Evolutionary conservation across 1,140 invertebrate genomes (phyloP), one percentile per base, ranked within the genome.

Genomic region (Achatina immaculata): DNA sequence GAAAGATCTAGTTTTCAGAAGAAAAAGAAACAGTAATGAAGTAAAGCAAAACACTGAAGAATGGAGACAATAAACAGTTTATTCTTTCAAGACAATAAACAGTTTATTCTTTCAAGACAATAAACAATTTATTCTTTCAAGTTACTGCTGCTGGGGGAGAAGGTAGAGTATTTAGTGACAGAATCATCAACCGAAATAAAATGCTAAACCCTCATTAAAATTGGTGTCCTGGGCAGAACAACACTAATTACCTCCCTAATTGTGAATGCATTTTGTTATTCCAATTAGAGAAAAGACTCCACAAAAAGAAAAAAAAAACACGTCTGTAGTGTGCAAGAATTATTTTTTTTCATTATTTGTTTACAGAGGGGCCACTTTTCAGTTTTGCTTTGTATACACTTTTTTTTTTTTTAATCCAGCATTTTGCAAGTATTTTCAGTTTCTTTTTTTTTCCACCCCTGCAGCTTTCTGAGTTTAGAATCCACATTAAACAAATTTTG

Each of bases 281-380:
- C 21, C 38, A 42, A 45, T 71, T 71, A 3, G 38, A 71, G 68
- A 71, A 45, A 24, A 71, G 68, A 31, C 42, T 71, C 68, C 38
- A 71, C 38, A 42, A 45, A 9, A 42, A 42, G n/a, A 66, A 66
- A 36, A 9, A n/a, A 45, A 71, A 45, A 21, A 7, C 38, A n/a
- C n/a, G 36, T 40, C 42, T 71, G 68, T 9, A 40, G 38, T 40
- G 42, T 42, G 38, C 24, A 34, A 40, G 1, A 21, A 40, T 4
- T n/a, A n/a, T 45, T 42, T 71, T 42, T 42, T 40, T 40, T 42
- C 19, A 24, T 74, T n/a, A 51, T 74, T 24, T 48, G 7, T 19
- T 74, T 72, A 7, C 9, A 43, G 42, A 72, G 69, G 69, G 69
- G 69, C 38, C 7, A 72, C 24, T 72, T 68, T 45, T 72, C 2